Conservation (phyloP, 2,888 invertebrate species). For the Cloeon dipterum region DNA sequence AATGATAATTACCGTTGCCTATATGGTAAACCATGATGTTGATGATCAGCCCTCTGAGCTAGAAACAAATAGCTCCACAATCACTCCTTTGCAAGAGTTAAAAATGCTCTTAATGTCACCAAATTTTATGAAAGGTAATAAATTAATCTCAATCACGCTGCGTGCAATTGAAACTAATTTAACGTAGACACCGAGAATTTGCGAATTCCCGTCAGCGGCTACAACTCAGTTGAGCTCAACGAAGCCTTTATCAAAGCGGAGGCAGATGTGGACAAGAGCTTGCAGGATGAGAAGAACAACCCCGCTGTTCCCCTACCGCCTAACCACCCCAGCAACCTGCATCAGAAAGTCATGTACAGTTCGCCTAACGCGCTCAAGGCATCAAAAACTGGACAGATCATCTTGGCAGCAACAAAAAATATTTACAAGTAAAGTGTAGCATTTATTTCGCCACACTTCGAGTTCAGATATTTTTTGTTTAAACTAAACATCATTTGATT, state of each 20-base stretch:
- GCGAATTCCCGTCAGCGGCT: no score
- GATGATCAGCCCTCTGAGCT: neutral
- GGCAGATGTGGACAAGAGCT: constrained; percentile 28
- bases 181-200: constrained; percentile 2
- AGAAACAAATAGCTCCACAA: no score
- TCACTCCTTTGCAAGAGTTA: constrained; percentile 2
- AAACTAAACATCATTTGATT: neutral
- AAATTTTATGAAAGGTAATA: neutral
- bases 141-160: no score
- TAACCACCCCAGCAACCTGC: constrained; percentile 19
- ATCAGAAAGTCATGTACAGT: constrained; percentile 45
- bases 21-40: constrained; percentile 17
- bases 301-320: constrained; percentile 29
- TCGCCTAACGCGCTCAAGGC: constrained; percentile 31
- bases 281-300: constrained; percentile 28
- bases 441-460: neutral
- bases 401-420: constrained; percentile 39
- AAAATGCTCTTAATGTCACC: no score
- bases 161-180: neutral
- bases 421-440: constrained; percentile 19
- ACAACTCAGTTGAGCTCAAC: constrained; percentile 16
- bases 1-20: constrained; percentile 27
- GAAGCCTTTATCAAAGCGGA: constrained; percentile 30
- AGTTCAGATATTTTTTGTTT: neutral
- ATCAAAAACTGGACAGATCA: constrained; percentile 39